Evolutionary conservation across 2,113 vertebrate species (phyloP), one percentile per base, ranked within the genome.

Genomic region (Thryonomys swinderianus): DNA sequence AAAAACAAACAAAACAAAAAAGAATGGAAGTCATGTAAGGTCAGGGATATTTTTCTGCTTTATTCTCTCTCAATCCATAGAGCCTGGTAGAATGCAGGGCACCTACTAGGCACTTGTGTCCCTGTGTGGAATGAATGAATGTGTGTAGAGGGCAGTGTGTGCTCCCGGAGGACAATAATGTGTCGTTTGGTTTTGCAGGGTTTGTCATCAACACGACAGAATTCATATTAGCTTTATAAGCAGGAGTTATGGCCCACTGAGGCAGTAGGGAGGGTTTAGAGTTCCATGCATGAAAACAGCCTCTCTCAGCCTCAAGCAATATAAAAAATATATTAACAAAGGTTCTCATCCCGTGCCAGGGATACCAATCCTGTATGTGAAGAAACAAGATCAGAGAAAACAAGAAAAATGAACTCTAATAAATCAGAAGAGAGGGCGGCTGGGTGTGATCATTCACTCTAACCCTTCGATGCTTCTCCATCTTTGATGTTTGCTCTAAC

Each of bases 371-470:
- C 40, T 74, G 20, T 34, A 67, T 82, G n/a, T 84, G 91, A 95
- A 95, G 88, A 95, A 92, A 92, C 1, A 86, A 90, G 62, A 84
- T 64, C 62, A 93, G 57, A 91, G 62, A 53, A 88, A 89, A 91
- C 71, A 92, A 95, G 85, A 88, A 86, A 80, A 87, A 89, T 91
- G 59, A 96, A 83, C 67, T 85, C 82, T 42, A 73, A 76, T 87
- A 85, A 90, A 57, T 93, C 12, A 59, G n/a, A 89, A 34, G 87
- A 90, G 88, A 55, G 9, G 51, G 27, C 80, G 40, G 78, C 48
- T 67, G 48, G 48, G 48, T 51, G 48, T 3, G 76, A 27, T 76
- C 2, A 2, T 40, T 42, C 17, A 83, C 12, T 30, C 7, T 61
- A 74, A 18, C 37, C 32, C 78, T 94, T 85, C 34, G 61, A 59